phyloP scores from a whole-genome alignment of 2,797 vertebrate species.

The Gymnocypris eckloni region DNA sequence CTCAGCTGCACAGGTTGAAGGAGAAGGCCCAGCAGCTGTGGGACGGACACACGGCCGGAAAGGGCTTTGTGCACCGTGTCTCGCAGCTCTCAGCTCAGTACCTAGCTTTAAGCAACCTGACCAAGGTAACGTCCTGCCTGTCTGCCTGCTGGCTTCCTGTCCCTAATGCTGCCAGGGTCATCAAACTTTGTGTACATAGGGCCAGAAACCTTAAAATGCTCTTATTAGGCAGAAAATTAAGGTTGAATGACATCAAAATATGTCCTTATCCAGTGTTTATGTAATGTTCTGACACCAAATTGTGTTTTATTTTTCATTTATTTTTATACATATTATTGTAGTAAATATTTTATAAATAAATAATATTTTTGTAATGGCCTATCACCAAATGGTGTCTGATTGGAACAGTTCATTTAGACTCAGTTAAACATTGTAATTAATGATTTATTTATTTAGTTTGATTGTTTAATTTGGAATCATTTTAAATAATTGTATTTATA shows the following conservation, averaged over 20 bases:
- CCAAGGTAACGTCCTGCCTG: slow-evolving; percentile 87
- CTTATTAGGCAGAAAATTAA: neutral
- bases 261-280: neutral
- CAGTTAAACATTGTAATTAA: neutral
- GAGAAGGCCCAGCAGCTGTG: slow-evolving; percentile 95
- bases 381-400: neutral
- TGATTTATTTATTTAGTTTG: neutral
- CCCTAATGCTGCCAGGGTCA: slow-evolving; percentile 58
- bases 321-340: neutral
- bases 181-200: slow-evolving; percentile 9
- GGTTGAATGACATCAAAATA: neutral
- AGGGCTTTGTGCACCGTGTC: slow-evolving; percentile 96
- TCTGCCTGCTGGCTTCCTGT: slow-evolving; percentile 79
- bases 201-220: neutral
- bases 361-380: neutral
- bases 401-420: neutral
- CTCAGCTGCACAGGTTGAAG: slow-evolving; percentile 91
- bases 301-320: neutral
- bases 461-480: neutral
- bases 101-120: slow-evolving; percentile 95
- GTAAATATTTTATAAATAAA: neutral
- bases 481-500: neutral
- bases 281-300: neutral
- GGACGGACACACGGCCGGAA: slow-evolving; percentile 95
- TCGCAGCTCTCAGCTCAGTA: slow-evolving; percentile 97